Percentiles rank a stretch among this genome's conserved stretches.
These are phyloP conservation scores for Lycorma delicatula DNA, from an alignment of 1,140 invertebrate genomes.

Conservation along the genomic window DNA sequence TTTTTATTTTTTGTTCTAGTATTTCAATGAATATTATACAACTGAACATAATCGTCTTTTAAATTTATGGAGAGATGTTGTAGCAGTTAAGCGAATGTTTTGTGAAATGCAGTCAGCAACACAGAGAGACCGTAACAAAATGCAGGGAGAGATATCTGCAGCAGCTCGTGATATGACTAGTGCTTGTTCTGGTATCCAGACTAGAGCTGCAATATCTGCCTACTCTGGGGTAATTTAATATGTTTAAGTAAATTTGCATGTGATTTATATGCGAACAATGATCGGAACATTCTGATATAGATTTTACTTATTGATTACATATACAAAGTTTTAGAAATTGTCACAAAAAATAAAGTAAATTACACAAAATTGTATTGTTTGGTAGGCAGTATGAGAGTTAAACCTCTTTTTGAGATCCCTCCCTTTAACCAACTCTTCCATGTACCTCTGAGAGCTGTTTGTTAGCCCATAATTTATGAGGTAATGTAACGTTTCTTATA, in stretches of 20 bases:
- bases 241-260: not conserved
- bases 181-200: slow-evolving; percentile 42
- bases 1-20: slow-evolving; percentile 40
- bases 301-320: not conserved
- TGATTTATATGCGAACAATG: no score
- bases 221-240: slow-evolving; percentile 16
- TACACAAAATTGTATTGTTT: no score
- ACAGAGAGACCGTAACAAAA: slow-evolving; percentile 73
- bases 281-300: not conserved
- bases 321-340: not conserved
- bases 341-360: not conserved
- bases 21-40: slow-evolving; percentile 90
- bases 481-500: no score
- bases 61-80: slow-evolving; percentile 80
- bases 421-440: no score
- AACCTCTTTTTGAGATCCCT: no score
- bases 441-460: no score
- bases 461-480: no score
- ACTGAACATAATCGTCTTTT: slow-evolving; percentile 78
- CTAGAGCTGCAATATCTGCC: slow-evolving; percentile 22
- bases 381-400: no score
- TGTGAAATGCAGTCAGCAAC: slow-evolving; percentile 78
- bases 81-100: slow-evolving; percentile 72
- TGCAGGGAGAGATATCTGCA: slow-evolving; percentile 55
- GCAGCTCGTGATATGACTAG: slow-evolving; percentile 50